Evolutionary conservation across 2,797 vertebrate species (phyloP), one percentile per base, ranked within the genome.

Genomic region (Mormyrus hasselquistii): DNA sequence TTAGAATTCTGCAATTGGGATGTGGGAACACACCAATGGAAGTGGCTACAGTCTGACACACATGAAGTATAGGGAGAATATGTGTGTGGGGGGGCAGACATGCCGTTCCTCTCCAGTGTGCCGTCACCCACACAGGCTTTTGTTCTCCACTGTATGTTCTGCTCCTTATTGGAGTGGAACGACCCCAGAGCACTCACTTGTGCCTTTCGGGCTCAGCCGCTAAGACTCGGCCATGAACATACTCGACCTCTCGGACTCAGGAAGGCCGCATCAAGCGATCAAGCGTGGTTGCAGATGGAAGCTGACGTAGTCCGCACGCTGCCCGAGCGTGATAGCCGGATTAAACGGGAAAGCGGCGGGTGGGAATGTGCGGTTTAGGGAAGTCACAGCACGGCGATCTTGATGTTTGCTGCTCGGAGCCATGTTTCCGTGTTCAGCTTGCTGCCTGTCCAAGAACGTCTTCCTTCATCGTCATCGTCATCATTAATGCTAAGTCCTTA

Each of bases 401-500:
- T 55, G 10, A 34, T 86, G 83, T 12, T 53, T 53, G 12, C 22
- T 53, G n/a, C 49, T 52, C 2, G 52, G 4, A 52, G 82, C 9
- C 44, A 25, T 25, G 6, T 52, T 84, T 25, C 44, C 1, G n/a
- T 50, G 22, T 84, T 22, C 44, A 49, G 82, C n/a, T 84, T 49
- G 19, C 6, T 49, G 44, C 47, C 44, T 4, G 7, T 47, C 44
- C 34, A 7, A 82, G 41, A 41, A 82, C 19, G 12, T 53, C 12
- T 57, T 38, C 22, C 69, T 44, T 12, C 10, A 83, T 52, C 47
- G 16, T 79, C 91, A 93, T 93, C 91, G 73, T 86, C 2, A 0
- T 93, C 92, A n/a, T 82, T n/a, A 44, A 44, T 44, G 76, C 16
- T 7, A 44, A 38, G 12, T 44, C 19, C 7, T 8, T 47, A 44